These are phyloP conservation scores for Xanthia togata DNA, from an alignment of 2,888 invertebrate species.

Conservation along the genomic window DNA sequence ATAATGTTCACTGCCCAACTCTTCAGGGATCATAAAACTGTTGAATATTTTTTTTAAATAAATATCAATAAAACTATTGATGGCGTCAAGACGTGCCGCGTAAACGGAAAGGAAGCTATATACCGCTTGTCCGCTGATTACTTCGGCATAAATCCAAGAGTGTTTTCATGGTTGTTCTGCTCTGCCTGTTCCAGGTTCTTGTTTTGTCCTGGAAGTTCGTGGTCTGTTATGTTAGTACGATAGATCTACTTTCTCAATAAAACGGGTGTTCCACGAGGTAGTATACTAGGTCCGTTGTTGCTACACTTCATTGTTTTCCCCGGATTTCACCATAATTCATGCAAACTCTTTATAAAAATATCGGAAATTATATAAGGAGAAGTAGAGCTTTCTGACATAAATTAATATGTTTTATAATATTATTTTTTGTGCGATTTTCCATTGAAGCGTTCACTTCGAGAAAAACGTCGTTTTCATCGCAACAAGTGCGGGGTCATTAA, in stretches of 20 bases:
- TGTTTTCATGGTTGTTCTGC: background rate
- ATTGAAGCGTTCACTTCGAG: background rate
- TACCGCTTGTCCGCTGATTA: too few species aligned
- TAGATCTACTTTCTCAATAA: background rate
- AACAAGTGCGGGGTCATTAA: slow-evolving; percentile 14
- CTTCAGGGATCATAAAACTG: background rate
- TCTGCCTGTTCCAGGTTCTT: background rate
- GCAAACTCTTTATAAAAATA: background rate
- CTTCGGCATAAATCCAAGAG: too few species aligned
- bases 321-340: background rate
- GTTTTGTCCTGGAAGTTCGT: background rate
- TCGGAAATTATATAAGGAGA: background rate
- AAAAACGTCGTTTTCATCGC: background rate
- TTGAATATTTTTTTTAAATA: background rate
- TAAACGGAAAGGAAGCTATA: background rate
- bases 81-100: background rate
- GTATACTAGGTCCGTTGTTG: background rate
- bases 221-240: background rate
- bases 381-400: background rate
- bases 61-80: background rate
- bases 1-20: background rate
- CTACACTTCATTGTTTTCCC: too few species aligned
- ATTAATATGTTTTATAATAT: background rate
- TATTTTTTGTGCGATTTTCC: background rate
- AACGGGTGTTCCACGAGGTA: background rate